Evolutionary conservation across 2,888 invertebrate species (phyloP).

Genomic region (Drosophila dives): DNA sequence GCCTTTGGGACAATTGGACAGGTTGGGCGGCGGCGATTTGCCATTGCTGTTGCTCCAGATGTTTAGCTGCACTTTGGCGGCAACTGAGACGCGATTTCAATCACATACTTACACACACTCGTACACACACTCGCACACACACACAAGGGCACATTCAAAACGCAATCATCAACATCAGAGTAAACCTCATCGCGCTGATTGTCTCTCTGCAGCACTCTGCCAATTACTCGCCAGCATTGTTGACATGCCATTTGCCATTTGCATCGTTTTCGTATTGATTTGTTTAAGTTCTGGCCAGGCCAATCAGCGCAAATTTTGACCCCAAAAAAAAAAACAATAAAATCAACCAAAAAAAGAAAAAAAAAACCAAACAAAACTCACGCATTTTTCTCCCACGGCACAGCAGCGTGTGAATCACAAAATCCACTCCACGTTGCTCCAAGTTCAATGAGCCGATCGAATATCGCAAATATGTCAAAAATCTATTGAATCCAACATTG

Average conservation of each 20-base stretch:
- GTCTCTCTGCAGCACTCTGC: slow-evolving; percentile 53
- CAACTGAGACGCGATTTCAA: slow-evolving; percentile 61
- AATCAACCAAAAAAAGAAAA: neutral
- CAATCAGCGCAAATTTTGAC: slow-evolving; percentile 58
- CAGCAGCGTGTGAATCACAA: slow-evolving; percentile 72
- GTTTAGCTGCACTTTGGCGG: slow-evolving; percentile 78
- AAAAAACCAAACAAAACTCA: slow-evolving; percentile 12
- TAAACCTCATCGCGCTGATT: slow-evolving; percentile 60
- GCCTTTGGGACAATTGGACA: slow-evolving; percentile 42
- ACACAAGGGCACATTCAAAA: slow-evolving; percentile 34
- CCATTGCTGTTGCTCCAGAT: slow-evolving; percentile 60
- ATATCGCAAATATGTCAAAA: slow-evolving; percentile 62
- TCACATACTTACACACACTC: slow-evolving; percentile 40
- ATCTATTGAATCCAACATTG: slow-evolving; percentile 62
- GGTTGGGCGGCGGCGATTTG: slow-evolving; percentile 55
- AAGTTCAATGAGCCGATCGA: slow-evolving; percentile 46
- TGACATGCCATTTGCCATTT: slow-evolving; percentile 78
- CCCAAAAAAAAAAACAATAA: slow-evolving; percentile 26
- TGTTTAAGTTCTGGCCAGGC: slow-evolving; percentile 64
- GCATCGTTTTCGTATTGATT: slow-evolving; percentile 80
- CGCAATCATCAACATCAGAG: slow-evolving; percentile 75
- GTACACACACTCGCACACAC: neutral
- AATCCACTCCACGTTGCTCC: slow-evolving; percentile 9
- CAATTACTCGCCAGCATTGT: slow-evolving; percentile 78
- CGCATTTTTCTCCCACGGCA: slow-evolving; percentile 78